A percentile compares a stretch with the other conserved stretches of the same genome.
phyloP scores from a whole-genome alignment of 2,888 invertebrate species.

The Trissolcus brochymenae region DNA sequence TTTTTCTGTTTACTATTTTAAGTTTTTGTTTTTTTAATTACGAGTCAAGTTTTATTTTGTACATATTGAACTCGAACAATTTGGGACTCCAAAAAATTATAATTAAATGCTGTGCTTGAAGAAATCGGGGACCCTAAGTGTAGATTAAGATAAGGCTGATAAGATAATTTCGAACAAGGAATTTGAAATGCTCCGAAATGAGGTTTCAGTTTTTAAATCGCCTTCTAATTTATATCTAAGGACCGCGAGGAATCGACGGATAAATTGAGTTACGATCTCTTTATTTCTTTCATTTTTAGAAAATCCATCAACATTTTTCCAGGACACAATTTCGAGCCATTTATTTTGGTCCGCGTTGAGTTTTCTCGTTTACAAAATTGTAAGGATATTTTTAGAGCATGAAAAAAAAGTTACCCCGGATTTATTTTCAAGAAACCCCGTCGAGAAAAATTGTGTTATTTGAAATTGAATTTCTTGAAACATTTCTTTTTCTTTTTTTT shows the following conservation, averaged over 20 bases:
- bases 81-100: conserved; percentile 3
- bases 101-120: conserved; percentile 27
- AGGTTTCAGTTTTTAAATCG: background rate
- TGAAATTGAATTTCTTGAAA: background rate
- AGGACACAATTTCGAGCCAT: too few species aligned
- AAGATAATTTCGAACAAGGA: conserved; percentile 31
- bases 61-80: too few species aligned
- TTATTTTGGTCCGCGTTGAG: too few species aligned
- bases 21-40: too few species aligned
- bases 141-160: conserved; percentile 38
- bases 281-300: background rate
- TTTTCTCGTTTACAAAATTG: conserved; percentile 4
- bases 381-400: conserved; percentile 16
- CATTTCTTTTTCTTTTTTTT: too few species aligned
- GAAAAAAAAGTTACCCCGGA: background rate
- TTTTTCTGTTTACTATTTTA: too few species aligned
- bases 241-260: too few species aligned
- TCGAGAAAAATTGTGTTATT: background rate
- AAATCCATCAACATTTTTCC: too few species aligned
- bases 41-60: too few species aligned
- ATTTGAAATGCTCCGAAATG: conserved; percentile 21
- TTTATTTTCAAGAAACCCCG: conserved; percentile 4
- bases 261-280: background rate
- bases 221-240: too few species aligned
- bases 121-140: conserved; percentile 34